A percentile compares a stretch with the other conserved stretches of the same genome.
Evolutionary conservation across 2,113 vertebrate species (phyloP).

Genomic region (Scortum barcoo): DNA sequence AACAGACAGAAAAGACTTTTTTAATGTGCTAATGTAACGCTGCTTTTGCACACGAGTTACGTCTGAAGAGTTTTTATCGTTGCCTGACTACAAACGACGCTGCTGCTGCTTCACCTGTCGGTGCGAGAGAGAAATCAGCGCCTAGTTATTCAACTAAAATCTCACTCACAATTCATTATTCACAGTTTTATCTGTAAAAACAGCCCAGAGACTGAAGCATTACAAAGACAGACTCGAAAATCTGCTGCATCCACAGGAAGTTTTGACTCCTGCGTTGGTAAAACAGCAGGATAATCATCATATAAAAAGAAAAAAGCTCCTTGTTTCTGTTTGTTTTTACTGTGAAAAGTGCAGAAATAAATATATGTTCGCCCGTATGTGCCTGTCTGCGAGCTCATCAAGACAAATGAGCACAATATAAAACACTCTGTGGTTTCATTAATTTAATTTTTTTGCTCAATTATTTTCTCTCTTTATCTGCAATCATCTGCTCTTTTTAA

Average conservation of each 20-base stretch:
- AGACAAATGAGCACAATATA: too few relatives aligned
- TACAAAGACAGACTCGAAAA: not conserved
- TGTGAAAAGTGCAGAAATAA: too few relatives aligned
- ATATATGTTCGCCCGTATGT: too few relatives aligned
- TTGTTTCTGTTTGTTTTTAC: too few relatives aligned
- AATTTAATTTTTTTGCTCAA: too few relatives aligned
- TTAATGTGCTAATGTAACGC: not conserved
- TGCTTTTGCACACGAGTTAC: not conserved
- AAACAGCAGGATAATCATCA: not conserved
- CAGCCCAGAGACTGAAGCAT: not conserved
- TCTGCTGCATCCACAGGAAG: not conserved
- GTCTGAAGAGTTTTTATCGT: not conserved
- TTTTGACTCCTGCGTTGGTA: not conserved
- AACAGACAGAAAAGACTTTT: constrained; percentile 12
- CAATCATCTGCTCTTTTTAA: too few relatives aligned
- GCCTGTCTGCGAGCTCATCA: too few relatives aligned
- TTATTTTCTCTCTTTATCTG: too few relatives aligned
- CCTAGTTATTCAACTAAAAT: not conserved
- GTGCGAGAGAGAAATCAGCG: not conserved
- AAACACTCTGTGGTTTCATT: too few relatives aligned
- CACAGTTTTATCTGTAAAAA: not conserved
- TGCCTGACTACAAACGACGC: not conserved
- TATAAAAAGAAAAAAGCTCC: too few relatives aligned
- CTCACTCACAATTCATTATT: not conserved
- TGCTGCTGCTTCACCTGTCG: not conserved